A percentile compares a stretch with the other conserved stretches of the same genome.
Conservation (phyloP, 2,888 invertebrate genomes). For the Thumatha senex region DNA sequence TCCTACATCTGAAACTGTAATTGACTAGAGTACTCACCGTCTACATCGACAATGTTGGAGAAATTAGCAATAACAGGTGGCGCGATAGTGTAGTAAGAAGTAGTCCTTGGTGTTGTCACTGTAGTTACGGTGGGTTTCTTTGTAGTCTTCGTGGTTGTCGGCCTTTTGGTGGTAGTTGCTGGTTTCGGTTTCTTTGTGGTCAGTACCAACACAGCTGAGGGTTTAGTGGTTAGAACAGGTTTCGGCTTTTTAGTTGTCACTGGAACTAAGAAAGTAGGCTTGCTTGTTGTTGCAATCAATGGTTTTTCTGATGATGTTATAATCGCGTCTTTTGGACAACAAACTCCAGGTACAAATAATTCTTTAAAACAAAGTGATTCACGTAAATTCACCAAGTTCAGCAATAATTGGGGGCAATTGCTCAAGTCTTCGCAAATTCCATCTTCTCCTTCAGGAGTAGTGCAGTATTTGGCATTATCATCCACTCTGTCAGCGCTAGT, state of each 20-base stretch:
- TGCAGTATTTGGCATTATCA: constrained; percentile 86
- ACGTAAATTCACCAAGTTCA: constrained; percentile 91
- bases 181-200: constrained; percentile 58
- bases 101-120: constrained; percentile 56
- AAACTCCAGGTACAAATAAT: constrained; percentile 95
- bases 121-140: constrained; percentile 54
- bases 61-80: constrained; percentile 66
- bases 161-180: constrained; percentile 45
- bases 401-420: constrained; percentile 92
- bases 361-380: constrained; percentile 96
- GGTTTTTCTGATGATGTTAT: constrained; percentile 64
- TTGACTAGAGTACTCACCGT: constrained; percentile 60
- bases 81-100: constrained; percentile 74
- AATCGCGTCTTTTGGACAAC: constrained; percentile 87
- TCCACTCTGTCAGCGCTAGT: constrained; percentile 66
- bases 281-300: constrained; percentile 61
- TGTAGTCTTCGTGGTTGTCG: constrained; percentile 48
- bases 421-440: constrained; percentile 95
- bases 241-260: constrained; percentile 67
- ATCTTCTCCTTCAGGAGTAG: constrained; percentile 90
- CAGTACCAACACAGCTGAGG: constrained; percentile 56
- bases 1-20: background rate
- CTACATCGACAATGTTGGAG: constrained; percentile 80
- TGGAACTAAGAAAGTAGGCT: constrained; percentile 71
- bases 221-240: constrained; percentile 50